Evolutionary conservation across 1,140 invertebrate genomes (phyloP), one percentile per base, ranked within the genome.

Genomic region (Macrobrachium rosenbergii): DNA sequence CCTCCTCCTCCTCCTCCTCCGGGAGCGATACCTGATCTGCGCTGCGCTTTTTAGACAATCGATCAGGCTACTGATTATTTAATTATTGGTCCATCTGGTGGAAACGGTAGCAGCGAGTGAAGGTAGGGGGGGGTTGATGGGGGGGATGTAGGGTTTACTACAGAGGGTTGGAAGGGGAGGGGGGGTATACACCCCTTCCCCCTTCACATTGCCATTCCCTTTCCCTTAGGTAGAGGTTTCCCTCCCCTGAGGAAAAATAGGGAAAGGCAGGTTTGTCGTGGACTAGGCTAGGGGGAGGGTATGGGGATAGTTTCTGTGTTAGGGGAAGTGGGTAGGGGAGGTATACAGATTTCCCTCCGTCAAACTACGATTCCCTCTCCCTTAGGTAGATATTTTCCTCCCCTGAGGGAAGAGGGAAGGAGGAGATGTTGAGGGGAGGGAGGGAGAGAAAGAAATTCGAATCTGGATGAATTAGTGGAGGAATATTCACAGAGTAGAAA

Each of bases 11-110:
- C n/a, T 43, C 80, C 43, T 64, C 79, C 23, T 17, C 60, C 28
- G 16, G 19, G 80, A 62, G 3, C 19, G 82, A 28, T 67, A 82
- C 81, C 81, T 82, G 81, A 82, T 82, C 43, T 67, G 72, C 19
- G n/a, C 14, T 17, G 72, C 67, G 23, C 69, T 75, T 75, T 72
- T 83, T 83, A 73, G 60, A 60, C 69, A 83, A 83, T 83, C 81
- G 69, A 75, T 83, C 67, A 60, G 28, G 14, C 58, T 60, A 73
- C 69, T 75, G 81, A 83, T 83, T 83, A 75, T 83, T 83, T 83
- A 83, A 83, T 83, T 83, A 83, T 23, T 67, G 58, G 10, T 79
- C 77, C 77, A 79, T 73, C 58, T 83, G 81, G 81, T 45, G 81
- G 67, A 60, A 75, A 75, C 45, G 28, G 81, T 69, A 83, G 58